Evolutionary conservation across 92 coral and sea anemone genomes (phyloP).

Genomic region (Parazoanthus swiftii): DNA sequence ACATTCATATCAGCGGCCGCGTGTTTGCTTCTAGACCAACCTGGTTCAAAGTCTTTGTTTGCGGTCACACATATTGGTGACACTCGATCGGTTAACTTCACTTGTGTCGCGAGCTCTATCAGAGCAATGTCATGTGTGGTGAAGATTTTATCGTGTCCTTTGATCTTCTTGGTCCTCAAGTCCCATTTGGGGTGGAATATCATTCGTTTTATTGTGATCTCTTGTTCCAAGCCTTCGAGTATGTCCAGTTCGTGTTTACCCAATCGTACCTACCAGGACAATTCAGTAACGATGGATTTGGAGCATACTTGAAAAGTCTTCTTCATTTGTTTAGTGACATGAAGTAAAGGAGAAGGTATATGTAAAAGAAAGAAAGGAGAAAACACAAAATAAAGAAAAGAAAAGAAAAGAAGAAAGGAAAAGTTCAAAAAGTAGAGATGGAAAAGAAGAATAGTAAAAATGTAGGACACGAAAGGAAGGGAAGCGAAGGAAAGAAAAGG

Average conservation of each 20-base stretch:
- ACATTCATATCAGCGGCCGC: neutral
- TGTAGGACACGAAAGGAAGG: no score
- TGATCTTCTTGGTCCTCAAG: conserved; percentile 57
- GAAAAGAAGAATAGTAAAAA: no score
- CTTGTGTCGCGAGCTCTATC: conserved; percentile 72
- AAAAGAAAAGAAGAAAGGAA: no score
- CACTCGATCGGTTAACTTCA: conserved; percentile 54
- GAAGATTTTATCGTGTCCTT: conserved; percentile 58
- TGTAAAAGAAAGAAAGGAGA: no score
- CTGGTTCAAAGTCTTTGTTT: conserved; percentile 58
- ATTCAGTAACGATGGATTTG: neutral
- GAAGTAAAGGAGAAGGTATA: no score
- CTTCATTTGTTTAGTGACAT: no score
- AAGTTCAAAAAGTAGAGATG: no score
- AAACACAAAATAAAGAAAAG: no score
- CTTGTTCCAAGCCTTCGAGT: conserved; percentile 69
- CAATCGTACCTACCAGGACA: conserved; percentile 64
- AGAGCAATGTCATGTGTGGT: conserved; percentile 79
- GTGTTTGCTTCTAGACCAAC: conserved; percentile 44
- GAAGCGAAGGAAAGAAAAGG: no score
- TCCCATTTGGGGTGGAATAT: conserved; percentile 80
- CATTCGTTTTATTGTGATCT: conserved; percentile 63
- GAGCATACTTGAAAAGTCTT: neutral
- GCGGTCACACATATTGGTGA: conserved; percentile 72
- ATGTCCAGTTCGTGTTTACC: conserved; percentile 82